Conservation (phyloP, 1,140 invertebrate species). For the Stegodyphus mimosarum region DNA sequence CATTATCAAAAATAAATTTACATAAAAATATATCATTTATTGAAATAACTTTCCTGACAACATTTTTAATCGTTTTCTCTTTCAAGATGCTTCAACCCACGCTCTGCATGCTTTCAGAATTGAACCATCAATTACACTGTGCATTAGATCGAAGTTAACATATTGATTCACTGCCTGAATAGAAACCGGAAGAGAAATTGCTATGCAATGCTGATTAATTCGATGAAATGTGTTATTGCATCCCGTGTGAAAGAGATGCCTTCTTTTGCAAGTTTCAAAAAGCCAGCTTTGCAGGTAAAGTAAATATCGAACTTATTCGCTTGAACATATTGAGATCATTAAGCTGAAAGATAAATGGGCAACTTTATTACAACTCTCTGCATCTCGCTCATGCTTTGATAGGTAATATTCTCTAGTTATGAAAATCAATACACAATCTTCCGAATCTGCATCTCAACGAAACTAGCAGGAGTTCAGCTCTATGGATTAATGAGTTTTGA, state of each 20-base stretch:
- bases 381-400: background rate
- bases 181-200: no score
- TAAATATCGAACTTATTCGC: background rate
- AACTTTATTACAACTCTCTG: background rate
- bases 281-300: no score
- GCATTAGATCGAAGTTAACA: no score
- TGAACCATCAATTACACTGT: no score
- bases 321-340: background rate
- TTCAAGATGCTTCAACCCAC: no score
- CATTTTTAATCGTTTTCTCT: no score
- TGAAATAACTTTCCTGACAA: no score
- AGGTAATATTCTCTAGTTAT: background rate
- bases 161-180: no score
- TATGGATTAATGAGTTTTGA: background rate
- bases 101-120: no score
- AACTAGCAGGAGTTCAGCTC: slow-evolving; percentile 2
- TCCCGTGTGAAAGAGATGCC: background rate
- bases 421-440: background rate
- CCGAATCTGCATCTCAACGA: background rate
- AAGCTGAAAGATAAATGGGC: background rate
- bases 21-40: no score
- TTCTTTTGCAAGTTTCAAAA: background rate
- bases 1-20: no score
- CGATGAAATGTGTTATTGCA: slow-evolving; percentile 14
- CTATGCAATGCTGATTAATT: slow-evolving; percentile 1